Conservation (phyloP, 2,888 invertebrate species). For the Apodemia duryi region DNA sequence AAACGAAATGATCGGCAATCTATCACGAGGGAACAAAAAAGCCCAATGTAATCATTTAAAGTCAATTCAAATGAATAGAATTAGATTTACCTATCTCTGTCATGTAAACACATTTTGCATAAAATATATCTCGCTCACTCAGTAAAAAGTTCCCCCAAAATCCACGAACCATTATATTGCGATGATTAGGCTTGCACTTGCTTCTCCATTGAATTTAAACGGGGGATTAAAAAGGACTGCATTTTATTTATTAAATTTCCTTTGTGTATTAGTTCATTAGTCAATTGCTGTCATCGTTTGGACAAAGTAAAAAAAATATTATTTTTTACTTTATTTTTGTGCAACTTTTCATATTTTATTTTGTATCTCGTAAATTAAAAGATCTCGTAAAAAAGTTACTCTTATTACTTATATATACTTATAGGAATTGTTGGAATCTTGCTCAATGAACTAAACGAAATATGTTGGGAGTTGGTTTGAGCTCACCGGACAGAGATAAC, state of each 20-base stretch:
- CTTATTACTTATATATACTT: no score
- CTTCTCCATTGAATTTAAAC: constrained; percentile 76
- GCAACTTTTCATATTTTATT: background rate
- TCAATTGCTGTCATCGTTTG: constrained; percentile 57
- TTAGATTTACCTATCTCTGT: constrained; percentile 31
- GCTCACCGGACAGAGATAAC: no score
- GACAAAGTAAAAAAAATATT: constrained; percentile 37
- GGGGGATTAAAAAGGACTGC: constrained; percentile 71
- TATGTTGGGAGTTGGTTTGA: no score
- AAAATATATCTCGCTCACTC: constrained; percentile 35
- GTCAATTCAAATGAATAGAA: constrained; percentile 70
- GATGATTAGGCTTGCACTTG: constrained; percentile 77
- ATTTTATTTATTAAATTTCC: constrained; percentile 72
- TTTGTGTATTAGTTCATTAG: constrained; percentile 71
- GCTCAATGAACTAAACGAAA: no score
- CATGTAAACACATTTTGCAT: constrained; percentile 30
- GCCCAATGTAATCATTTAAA: constrained; percentile 70
- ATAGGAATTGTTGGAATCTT: no score
- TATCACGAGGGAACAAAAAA: constrained; percentile 70
- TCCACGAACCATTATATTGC: constrained; percentile 75
- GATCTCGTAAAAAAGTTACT: no score
- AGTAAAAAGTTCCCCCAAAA: constrained; percentile 61
- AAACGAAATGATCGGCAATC: constrained; percentile 60
- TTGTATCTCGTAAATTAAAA: no score
- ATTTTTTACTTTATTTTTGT: constrained; percentile 25